A percentile compares a stretch with the other conserved stretches of the same genome.
These are phyloP conservation scores for Gisinianus flammeolus DNA, from an alignment of 2,888 invertebrate genomes.

Conservation along the genomic window DNA sequence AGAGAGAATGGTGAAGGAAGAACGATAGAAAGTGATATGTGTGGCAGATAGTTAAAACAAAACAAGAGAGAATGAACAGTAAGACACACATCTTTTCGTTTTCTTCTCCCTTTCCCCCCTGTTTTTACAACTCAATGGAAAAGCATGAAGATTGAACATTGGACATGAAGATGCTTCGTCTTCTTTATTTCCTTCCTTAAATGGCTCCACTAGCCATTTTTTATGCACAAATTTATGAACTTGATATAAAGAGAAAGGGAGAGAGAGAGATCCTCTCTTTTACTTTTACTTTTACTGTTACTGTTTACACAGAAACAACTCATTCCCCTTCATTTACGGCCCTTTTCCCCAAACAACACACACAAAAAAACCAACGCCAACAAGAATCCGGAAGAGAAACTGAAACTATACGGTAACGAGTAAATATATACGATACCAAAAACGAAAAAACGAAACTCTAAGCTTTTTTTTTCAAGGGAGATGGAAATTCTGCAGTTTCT, in stretches of 20 bases:
- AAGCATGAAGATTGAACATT: background rate
- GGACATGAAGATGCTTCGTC: background rate
- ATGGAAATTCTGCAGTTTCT: background rate
- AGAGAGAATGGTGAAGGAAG: background rate
- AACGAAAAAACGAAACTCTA: background rate
- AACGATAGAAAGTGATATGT: background rate
- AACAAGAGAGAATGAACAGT: background rate
- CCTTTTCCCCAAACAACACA: background rate
- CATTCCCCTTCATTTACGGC: constrained; percentile 11
- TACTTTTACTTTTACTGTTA: background rate
- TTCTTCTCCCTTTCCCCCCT: background rate
- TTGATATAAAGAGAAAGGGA: background rate
- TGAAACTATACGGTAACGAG: background rate
- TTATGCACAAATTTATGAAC: constrained; percentile 18
- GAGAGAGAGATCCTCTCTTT: no score
- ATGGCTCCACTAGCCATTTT: background rate
- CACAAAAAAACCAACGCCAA: background rate
- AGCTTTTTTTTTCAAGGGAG: no score
- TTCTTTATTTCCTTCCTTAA: background rate
- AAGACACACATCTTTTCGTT: no score
- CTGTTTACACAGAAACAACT: background rate
- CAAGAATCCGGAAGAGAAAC: background rate
- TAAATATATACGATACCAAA: background rate
- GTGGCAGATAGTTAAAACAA: constrained; percentile 6
- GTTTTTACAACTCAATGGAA: background rate